Evolutionary conservation across 2,797 vertebrate genomes (phyloP), one percentile per base, ranked within the genome.

Genomic region (Sebastes hubbsi): DNA sequence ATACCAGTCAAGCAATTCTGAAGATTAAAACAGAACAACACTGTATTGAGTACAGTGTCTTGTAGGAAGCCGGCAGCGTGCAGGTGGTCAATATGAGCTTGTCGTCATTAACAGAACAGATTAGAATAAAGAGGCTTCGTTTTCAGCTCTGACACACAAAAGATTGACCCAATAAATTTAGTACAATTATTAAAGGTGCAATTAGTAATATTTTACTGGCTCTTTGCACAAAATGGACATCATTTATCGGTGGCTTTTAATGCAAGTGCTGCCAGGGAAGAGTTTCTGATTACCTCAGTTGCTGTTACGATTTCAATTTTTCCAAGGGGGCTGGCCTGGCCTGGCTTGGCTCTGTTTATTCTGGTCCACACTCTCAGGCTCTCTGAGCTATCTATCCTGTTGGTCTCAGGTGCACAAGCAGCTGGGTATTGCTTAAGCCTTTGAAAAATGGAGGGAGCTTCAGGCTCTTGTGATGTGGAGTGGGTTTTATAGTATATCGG

Each of bases 1-100:
- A 87, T 81, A 87, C 42, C 77, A 80, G 72, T 86, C 56, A 76
- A 67, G 77, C 22, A 22, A 46, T 81, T 78, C 25, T 59, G 29
- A 77, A 78, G 77, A 89, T 78, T 77, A 75, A 82, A 84, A 78
- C 68, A 52, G 64, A 83, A 55, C 42, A 34, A 60, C 34, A 64
- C 25, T 42, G 9, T 42, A 72, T 62, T 77, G 66, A 83, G 65
- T 61, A 6, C 18, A 18, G 29, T 14, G 56, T 69, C 36, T 75
- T 70, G 56, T 60, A 61, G 38, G 46, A 32, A 69, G 46, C 20
- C 3, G 27, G 52, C 14, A 16, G 20, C 16, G n/a, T 59, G 54
- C 13, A 75, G 49, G 67, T 42, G 54, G 63, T 87, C 75, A 72
- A 74, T 83, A 80, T 55, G 38, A 80, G 62, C 59, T 65, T 72